Percentiles rank a stretch among this genome's conserved stretches.
Evolutionary conservation across 1,140 invertebrate genomes (phyloP).

Genomic region (Dendroctonus ponderosae): DNA sequence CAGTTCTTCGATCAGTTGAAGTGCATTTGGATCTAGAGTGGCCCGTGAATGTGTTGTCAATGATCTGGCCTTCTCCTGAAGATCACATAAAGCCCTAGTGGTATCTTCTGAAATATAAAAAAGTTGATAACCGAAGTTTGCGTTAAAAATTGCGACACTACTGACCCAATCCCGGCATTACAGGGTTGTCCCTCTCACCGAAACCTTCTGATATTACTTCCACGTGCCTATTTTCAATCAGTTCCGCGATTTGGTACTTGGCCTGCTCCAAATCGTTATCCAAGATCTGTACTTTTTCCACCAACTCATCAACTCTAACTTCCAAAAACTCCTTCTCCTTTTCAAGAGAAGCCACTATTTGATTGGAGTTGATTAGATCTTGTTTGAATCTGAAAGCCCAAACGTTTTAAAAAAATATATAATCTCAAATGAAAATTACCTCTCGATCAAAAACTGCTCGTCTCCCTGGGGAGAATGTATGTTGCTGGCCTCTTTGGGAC

Average conservation of each 20-base stretch:
- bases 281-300: conserved; percentile 56
- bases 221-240: conserved; percentile 56
- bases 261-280: conserved; percentile 56
- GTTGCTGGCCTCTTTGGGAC: conserved; percentile 26
- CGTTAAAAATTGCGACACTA: background rate
- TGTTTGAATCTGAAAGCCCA: conserved; percentile 15
- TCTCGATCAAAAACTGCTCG: conserved; percentile 37
- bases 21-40: conserved; percentile 51
- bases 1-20: conserved; percentile 63
- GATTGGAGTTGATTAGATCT: conserved; percentile 50
- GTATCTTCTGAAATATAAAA: conserved; percentile 38
- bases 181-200: conserved; percentile 48
- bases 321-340: conserved; percentile 58
- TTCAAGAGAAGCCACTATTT: conserved; percentile 53
- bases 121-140: background rate
- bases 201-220: conserved; percentile 67
- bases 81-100: conserved; percentile 43
- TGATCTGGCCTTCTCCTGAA: conserved; percentile 55
- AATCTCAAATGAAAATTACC: conserved; percentile 2
- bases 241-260: conserved; percentile 59
- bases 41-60: conserved; percentile 52
- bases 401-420: no score
- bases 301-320: conserved; percentile 56
- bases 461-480: background rate
- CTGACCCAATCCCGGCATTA: conserved; percentile 26